Evolutionary conservation across 1,140 invertebrate genomes (phyloP).

Genomic region (Drosophila mayri): DNA sequence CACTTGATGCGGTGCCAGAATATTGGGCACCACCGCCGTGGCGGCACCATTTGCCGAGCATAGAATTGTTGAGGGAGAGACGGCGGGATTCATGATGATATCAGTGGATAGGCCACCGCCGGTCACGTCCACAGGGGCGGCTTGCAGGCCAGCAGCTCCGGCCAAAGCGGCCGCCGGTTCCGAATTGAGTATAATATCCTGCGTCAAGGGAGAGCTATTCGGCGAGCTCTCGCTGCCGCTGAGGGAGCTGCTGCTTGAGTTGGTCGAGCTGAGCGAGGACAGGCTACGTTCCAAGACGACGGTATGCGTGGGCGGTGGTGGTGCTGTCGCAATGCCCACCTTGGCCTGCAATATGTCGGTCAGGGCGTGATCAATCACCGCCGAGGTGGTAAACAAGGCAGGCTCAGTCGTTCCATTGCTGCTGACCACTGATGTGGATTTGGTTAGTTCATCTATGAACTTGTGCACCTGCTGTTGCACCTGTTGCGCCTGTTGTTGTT

Average conservation of each 20-base stretch:
- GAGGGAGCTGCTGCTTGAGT: slow-evolving; percentile 54
- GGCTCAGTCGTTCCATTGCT: slow-evolving; percentile 67
- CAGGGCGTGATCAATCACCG: slow-evolving; percentile 74
- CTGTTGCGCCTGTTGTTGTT: slow-evolving; percentile 58
- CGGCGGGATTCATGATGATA: slow-evolving; percentile 88
- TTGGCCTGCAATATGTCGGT: slow-evolving; percentile 73
- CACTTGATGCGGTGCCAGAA: slow-evolving; percentile 79
- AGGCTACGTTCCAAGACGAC: slow-evolving; percentile 71
- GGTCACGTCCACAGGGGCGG: slow-evolving; percentile 43
- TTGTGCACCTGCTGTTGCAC: slow-evolving; percentile 74
- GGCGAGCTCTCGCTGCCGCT: slow-evolving; percentile 62
- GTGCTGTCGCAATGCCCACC: slow-evolving; percentile 34
- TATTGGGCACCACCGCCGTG: slow-evolving; percentile 86
- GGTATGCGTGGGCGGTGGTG: slow-evolving; percentile 12
- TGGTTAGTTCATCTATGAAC: slow-evolving; percentile 77
- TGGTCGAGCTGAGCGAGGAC: slow-evolving; percentile 61
- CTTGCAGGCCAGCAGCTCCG: slow-evolving; percentile 36
- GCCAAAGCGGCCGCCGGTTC: slow-evolving; percentile 71
- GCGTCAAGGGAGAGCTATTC: slow-evolving; percentile 76
- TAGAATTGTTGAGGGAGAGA: slow-evolving; percentile 86
- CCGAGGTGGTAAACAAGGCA: slow-evolving; percentile 48
- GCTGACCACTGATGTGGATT: slow-evolving; percentile 68
- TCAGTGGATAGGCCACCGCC: slow-evolving; percentile 86
- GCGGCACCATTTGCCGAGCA: slow-evolving; percentile 79
- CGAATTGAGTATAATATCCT: slow-evolving; percentile 85